Evolutionary conservation across 2,888 invertebrate species (phyloP), one percentile per base, ranked within the genome.

Genomic region (Erebia ligea): DNA sequence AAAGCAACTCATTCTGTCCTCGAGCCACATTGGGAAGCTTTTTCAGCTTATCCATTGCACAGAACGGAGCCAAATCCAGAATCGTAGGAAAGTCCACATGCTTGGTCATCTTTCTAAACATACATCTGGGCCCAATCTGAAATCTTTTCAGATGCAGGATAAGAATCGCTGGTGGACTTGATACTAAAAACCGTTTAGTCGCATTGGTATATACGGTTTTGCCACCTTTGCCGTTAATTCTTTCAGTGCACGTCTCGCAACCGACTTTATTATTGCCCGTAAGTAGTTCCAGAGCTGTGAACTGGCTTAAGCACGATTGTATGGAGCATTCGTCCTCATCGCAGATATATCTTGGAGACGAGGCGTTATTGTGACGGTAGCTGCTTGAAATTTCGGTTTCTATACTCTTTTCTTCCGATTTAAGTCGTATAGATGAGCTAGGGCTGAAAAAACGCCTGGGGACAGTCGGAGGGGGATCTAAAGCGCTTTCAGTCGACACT

Each of bases 81-180:
- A 97, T 82, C 62, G 96, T 94, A 0, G 98, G 98, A 85, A 99
- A 99, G 77, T 96, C 96, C 0, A 99, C 98, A 77, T 96, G 96
- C 74, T 97, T 96, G 11, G 96, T 95, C 79, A 98, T 95, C 94
- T 99, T 99, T 17, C 96, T 95, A 84, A 97, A 97, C 87, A 95
- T 94, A 84, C 94, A 95, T 6, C 95, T 92, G 65, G 96, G 94
- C 0, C 95, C 95, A 82, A 98, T 96, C 92, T 99, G 98, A 92
- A 99, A 99, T 74, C 99, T 94, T 90, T 99, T 99, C 75, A 99
- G 90, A 85, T 99, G 99, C 25, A 99, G 91, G 68, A 99, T 99
- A 1, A 99, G 94, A 67, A 99, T 96, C 5, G 98, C 97, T 0
- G 99, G 99, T 34, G 98, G 98, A 82, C 96, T 96, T 75, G 97